These are phyloP conservation scores for Syngnathus rostellatus DNA, from an alignment of 2,797 vertebrate species.

Conservation along the genomic window DNA sequence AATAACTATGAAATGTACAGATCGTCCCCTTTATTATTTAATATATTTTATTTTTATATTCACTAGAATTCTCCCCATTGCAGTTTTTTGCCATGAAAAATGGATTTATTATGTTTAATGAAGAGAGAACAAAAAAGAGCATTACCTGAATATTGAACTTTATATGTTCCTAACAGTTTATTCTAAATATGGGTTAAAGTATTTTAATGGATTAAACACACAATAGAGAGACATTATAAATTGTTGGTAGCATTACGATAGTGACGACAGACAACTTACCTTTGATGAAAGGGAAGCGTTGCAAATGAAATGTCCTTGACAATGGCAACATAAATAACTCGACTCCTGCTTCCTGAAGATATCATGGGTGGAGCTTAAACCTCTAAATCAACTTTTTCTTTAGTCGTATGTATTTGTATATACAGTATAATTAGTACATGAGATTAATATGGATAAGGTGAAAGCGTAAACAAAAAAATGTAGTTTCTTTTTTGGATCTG, in stretches of 20 bases:
- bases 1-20: neutral
- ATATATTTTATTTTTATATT: neutral
- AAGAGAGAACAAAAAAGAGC: neutral
- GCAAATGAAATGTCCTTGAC: neutral
- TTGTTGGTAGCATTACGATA: no score
- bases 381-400: neutral
- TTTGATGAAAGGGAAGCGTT: neutral
- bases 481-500: no score
- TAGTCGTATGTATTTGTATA: neutral
- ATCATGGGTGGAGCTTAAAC: neutral
- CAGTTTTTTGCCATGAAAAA: neutral
- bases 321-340: no score
- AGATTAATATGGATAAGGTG: no score
- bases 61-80: neutral
- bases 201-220: neutral
- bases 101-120: neutral
- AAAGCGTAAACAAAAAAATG: no score
- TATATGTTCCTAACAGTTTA: neutral
- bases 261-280: neutral
- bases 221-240: neutral
- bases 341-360: neutral
- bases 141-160: no score
- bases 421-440: neutral
- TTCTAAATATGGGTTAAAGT: neutral
- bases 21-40: no score